A percentile compares a stretch with the other conserved stretches of the same genome.
Conservation (phyloP, 2,113 vertebrate genomes). For the Alexandromys fortis region DNA sequence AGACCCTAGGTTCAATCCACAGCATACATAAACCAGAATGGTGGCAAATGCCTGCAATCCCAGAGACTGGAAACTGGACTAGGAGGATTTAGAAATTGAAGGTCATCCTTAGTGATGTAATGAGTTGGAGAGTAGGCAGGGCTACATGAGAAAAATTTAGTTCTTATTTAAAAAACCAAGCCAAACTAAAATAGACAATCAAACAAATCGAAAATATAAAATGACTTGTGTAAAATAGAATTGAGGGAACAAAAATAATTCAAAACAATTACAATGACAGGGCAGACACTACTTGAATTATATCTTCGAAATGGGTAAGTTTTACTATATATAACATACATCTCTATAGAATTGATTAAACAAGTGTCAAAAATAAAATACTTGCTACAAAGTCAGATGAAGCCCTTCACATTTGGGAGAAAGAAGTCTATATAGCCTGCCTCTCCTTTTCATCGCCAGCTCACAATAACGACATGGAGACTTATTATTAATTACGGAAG, state of each 20-base stretch:
- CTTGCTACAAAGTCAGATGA: conserved; percentile 12
- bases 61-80: too few relatives aligned
- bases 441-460: background rate
- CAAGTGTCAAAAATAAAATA: background rate
- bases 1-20: background rate
- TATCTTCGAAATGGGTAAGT: background rate
- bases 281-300: background rate
- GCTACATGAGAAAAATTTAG: background rate
- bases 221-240: background rate
- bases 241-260: background rate
- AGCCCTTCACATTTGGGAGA: conserved; percentile 7
- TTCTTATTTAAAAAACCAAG: too few relatives aligned
- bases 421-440: background rate
- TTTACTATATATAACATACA: conserved; percentile 5
- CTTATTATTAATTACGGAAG: background rate
- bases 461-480: background rate
- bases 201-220: background rate
- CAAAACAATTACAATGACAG: background rate
- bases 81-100: background rate
- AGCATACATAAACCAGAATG: background rate
- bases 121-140: background rate
- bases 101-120: background rate
- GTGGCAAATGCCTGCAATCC: background rate
- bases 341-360: background rate
- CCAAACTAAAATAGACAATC: background rate